Conservation (phyloP, 2,113 vertebrate species). For the Morone saxatilis region DNA sequence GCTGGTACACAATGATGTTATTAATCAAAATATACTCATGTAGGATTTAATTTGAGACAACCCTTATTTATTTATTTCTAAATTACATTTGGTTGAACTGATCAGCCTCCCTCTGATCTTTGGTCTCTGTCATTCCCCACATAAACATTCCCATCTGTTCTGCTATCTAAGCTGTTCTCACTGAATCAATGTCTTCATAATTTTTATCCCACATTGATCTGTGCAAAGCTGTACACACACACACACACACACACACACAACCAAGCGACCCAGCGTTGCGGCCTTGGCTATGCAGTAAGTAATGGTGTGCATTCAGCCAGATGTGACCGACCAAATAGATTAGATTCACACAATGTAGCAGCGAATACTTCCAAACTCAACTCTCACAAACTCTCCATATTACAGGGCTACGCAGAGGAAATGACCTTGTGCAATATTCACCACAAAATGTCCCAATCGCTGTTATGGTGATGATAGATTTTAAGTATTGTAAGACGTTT, state of each 20-base stretch:
- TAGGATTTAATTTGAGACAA: not conserved
- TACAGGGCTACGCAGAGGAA: slow-evolving; percentile 13
- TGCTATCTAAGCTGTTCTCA: not conserved
- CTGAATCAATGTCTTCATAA: not conserved
- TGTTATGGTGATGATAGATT: not conserved
- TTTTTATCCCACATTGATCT: not conserved
- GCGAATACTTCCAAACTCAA: not conserved
- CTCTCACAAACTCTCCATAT: not conserved
- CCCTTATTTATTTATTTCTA: not conserved
- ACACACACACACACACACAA: not conserved
- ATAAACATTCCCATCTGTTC: not conserved
- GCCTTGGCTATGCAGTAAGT: not conserved
- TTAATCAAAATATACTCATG: not conserved
- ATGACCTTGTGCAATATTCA: slow-evolving; percentile 12
- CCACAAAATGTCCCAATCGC: slow-evolving; percentile 3
- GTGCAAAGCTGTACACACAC: not conserved
- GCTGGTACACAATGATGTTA: not conserved
- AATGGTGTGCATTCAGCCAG: not conserved
- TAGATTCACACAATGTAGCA: not conserved
- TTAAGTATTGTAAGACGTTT: not conserved
- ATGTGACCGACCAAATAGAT: slow-evolving; percentile 6
- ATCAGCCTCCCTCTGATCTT: not conserved
- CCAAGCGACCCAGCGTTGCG: not conserved
- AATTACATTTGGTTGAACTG: not conserved
- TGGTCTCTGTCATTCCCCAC: not conserved